Evolutionary conservation across 1,140 invertebrate genomes (phyloP), one percentile per base, ranked within the genome.

Genomic region (Drosophila bocqueti): DNA sequence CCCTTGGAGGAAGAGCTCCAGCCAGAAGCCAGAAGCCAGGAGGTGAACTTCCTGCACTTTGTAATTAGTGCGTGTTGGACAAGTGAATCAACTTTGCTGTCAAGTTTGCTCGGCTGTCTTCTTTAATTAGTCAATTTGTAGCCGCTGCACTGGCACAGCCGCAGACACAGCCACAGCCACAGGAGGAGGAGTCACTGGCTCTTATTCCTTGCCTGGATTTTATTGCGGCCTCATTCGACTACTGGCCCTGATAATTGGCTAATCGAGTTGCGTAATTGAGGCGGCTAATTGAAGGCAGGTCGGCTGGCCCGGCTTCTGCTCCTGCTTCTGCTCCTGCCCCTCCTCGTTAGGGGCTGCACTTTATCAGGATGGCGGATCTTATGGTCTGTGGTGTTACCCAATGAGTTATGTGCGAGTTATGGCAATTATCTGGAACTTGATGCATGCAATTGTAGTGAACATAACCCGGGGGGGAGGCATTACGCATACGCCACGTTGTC

Each of bases 401-500:
- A 52, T 31, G 54, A 31, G 58, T 62, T 60, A 60, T 65, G 54
- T 60, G 34, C 24, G 5, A 63, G 50, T 63, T 63, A 62, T 62
- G 63, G 15, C 57, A 64, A 38, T 59, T 60, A 59, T 64, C 36
- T 18, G 61, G 5, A 21, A 61, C 26, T 31, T 31, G 18, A 61
- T 57, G 36, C 4, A 3, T 24, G 2, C 49, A 26, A 29, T 59
- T 26, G 24, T 24, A 42, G 38, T 58, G 26, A 21, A 24, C 24
- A 61, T 29, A 58, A 40, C n/a, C 40, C 2, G 15, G 13, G 7
- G 24, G 49, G 9, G 18, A 47, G 24, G 43, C 16, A 79, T 80
- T 67, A 66, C 71, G 83, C 74, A 86, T 86, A 80, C 76, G 76
- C 36, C 61, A 26, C 11, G 42, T 66, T 60, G 38, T 45, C 47